phyloP scores from a whole-genome alignment of 2,797 vertebrate genomes.

The Gouania willdenowi region DNA sequence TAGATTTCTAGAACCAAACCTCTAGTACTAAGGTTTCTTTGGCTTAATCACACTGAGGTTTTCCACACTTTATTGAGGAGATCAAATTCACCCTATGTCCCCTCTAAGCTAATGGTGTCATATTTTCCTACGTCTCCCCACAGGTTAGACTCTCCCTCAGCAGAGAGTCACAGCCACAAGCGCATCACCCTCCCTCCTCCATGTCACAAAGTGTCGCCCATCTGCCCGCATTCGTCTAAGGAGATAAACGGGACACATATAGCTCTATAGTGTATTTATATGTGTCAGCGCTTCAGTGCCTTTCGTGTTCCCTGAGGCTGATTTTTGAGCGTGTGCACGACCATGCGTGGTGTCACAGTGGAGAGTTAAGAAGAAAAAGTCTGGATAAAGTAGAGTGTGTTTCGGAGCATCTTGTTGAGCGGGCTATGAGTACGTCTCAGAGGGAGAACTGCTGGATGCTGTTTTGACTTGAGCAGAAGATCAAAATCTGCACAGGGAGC shows the following conservation, averaged over 20 bases:
- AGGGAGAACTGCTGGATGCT: constrained; percentile 42
- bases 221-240: constrained; percentile 24
- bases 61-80: too few relatives aligned
- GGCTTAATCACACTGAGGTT: not conserved
- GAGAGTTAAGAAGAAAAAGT: constrained; percentile 31
- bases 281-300: constrained; percentile 14
- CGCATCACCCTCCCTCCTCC: constrained; percentile 17
- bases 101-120: constrained; percentile 34
- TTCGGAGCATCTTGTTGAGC: constrained; percentile 24
- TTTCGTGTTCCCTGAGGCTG: constrained; percentile 19
- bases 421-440: constrained; percentile 54
- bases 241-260: constrained; percentile 23
- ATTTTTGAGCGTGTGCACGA: constrained; percentile 3
- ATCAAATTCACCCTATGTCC: too few relatives aligned
- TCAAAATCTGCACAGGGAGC: constrained; percentile 38
- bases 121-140: constrained; percentile 46
- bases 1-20: too few relatives aligned
- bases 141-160: constrained; percentile 57
- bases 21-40: too few relatives aligned
- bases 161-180: constrained; percentile 39
- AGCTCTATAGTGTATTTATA: constrained; percentile 8
- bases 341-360: constrained; percentile 45
- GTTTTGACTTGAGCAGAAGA: constrained; percentile 48
- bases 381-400: constrained; percentile 29
- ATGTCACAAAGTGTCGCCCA: constrained; percentile 7